Percentiles rank a stretch among this genome's conserved stretches.
These are phyloP conservation scores for Cepaea hortensis DNA, from an alignment of 2,888 invertebrate species.

Conservation along the genomic window DNA sequence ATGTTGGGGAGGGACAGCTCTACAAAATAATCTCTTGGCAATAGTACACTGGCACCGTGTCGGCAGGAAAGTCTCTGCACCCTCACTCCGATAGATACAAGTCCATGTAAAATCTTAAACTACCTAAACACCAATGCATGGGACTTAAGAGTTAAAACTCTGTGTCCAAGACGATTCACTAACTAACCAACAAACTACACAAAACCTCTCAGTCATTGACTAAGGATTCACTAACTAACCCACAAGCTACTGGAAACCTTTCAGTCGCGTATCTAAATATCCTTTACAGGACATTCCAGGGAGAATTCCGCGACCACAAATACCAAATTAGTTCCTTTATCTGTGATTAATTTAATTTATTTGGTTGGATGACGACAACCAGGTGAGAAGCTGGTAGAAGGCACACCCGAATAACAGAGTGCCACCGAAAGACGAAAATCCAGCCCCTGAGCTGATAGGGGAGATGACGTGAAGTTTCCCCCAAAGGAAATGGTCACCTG, in stretches of 20 bases:
- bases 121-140: too few relatives aligned
- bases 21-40: too few relatives aligned
- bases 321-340: too few relatives aligned
- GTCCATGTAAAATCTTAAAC: too few relatives aligned
- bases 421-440: background rate
- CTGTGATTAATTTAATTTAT: slow-evolving; percentile 5
- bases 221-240: background rate
- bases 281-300: background rate
- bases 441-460: background rate
- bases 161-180: too few relatives aligned
- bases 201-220: too few relatives aligned
- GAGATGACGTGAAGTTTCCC: background rate
- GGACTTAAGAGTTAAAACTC: too few relatives aligned
- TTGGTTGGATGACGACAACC: slow-evolving; percentile 10
- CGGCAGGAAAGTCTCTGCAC: too few relatives aligned
- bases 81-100: too few relatives aligned
- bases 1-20: too few relatives aligned
- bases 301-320: background rate
- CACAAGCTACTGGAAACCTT: background rate
- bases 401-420: slow-evolving; percentile 29
- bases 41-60: too few relatives aligned
- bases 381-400: slow-evolving; percentile 22
- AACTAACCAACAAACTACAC: too few relatives aligned
- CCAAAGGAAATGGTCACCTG: slow-evolving; percentile 28
- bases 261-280: background rate